A percentile compares a stretch with the other conserved stretches of the same genome.
Conservation (phyloP, 37 sponge, comb jelly and placozoan genomes). For the Ephydatia muelleri region DNA sequence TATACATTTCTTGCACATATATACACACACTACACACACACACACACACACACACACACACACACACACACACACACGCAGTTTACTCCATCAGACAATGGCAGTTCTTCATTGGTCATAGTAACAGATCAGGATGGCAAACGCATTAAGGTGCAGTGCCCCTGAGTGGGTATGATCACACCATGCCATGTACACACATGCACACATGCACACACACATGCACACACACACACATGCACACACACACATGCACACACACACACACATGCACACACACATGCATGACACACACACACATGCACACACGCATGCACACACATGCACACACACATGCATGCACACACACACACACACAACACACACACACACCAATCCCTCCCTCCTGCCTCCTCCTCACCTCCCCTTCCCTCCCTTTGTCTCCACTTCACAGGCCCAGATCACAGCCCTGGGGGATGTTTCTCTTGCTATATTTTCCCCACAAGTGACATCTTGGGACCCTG, state of each 20-base stretch:
- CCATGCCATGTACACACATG: not conserved
- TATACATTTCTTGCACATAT: not conserved
- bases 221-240: not conserved
- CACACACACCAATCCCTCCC: not conserved
- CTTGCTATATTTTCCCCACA: constrained; percentile 59
- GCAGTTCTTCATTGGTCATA: no score
- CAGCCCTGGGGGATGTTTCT: not conserved
- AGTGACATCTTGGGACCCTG: constrained; percentile 72
- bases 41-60: not conserved
- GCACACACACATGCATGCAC: not conserved
- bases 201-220: not conserved
- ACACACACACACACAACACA: constrained; percentile 17
- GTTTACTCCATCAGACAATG: no score
- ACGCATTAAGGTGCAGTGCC: no score
- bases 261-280: constrained; percentile 29
- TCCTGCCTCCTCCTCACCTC: not conserved
- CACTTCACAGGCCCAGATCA: not conserved
- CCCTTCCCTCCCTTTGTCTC: not conserved
- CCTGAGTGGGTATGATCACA: no score
- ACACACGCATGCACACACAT: constrained; percentile 22
- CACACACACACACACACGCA: not conserved
- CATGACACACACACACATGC: constrained; percentile 7
- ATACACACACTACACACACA: not conserved
- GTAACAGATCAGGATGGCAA: no score
- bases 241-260: constrained; percentile 13